These are phyloP conservation scores for Lithophane leautieri DNA, from an alignment of 2,888 invertebrate genomes.

Conservation along the genomic window DNA sequence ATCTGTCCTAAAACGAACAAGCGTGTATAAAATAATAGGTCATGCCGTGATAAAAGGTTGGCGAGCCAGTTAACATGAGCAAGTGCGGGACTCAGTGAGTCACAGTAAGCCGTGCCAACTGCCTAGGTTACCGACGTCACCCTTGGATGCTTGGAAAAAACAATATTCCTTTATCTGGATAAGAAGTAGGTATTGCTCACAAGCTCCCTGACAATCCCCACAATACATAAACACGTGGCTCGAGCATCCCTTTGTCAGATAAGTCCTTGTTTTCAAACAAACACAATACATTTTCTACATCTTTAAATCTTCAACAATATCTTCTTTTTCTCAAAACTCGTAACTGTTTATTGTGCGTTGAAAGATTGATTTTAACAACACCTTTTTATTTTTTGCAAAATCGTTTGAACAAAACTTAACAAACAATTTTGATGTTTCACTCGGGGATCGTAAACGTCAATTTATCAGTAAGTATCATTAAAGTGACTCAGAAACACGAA, in stretches of 20 bases:
- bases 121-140: not conserved
- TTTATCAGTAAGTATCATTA: conserved; percentile 23
- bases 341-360: conserved; percentile 55
- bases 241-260: conserved; percentile 65
- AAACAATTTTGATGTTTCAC: conserved; percentile 32
- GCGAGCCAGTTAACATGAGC: not conserved
- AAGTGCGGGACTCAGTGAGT: not conserved
- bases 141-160: not conserved
- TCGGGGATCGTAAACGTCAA: conserved; percentile 34
- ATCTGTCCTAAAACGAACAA: no score
- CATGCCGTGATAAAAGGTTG: not conserved
- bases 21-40: not conserved
- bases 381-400: conserved; percentile 22
- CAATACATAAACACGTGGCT: conserved; percentile 4
- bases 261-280: conserved; percentile 51
- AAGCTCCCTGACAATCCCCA: not conserved
- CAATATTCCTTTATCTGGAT: not conserved
- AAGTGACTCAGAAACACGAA: conserved; percentile 3
- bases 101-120: not conserved
- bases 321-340: conserved; percentile 49
- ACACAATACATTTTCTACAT: conserved; percentile 22
- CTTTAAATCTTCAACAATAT: conserved; percentile 37
- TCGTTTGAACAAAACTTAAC: conserved; percentile 25
- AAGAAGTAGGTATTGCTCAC: not conserved
- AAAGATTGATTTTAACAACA: conserved; percentile 60